phyloP scores from a whole-genome alignment of 2,888 invertebrate species.

The Psylliodes chrysocephalus region DNA sequence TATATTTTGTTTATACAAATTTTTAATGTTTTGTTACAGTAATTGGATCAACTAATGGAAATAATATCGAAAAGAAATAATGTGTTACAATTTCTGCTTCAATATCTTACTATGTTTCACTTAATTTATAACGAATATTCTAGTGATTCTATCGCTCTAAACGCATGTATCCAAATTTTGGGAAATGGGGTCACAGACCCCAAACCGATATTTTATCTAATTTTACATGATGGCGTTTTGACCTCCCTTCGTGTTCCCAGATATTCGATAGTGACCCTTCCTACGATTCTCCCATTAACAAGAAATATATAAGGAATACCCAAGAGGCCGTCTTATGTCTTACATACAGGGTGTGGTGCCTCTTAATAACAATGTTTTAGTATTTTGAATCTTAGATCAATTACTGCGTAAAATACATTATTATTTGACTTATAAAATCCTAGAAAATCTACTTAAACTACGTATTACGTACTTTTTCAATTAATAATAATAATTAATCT shows the following conservation, averaged over 20 bases:
- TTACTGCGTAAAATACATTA: background rate
- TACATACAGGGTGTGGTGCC: background rate
- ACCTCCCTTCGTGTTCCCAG: slow-evolving; percentile 18
- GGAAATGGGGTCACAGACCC: background rate
- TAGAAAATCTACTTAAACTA: too few species aligned
- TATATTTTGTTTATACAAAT: too few species aligned
- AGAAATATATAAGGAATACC: slow-evolving; percentile 31
- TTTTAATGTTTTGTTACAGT: too few species aligned
- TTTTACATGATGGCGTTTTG: slow-evolving; percentile 19
- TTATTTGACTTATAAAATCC: too few species aligned
- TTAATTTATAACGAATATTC: too few species aligned
- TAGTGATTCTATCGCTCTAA: too few species aligned
- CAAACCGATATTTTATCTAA: slow-evolving; percentile 12
- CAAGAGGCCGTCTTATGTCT: slow-evolving; percentile 10
- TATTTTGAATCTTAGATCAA: background rate
- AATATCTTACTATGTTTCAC: too few species aligned
- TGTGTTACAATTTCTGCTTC: too few species aligned
- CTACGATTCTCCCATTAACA: slow-evolving; percentile 27
- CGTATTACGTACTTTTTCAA: too few species aligned
- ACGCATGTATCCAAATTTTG: slow-evolving; percentile 11
- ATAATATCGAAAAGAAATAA: too few species aligned
- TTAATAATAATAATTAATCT: too few species aligned
- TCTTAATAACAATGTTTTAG: background rate
- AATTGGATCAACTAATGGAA: too few species aligned
- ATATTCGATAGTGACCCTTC: slow-evolving; percentile 30